A percentile compares a stretch with the other conserved stretches of the same genome.
These are phyloP conservation scores for Gracilinanus agilis DNA, from an alignment of 2,113 vertebrate species.

Conservation along the genomic window DNA sequence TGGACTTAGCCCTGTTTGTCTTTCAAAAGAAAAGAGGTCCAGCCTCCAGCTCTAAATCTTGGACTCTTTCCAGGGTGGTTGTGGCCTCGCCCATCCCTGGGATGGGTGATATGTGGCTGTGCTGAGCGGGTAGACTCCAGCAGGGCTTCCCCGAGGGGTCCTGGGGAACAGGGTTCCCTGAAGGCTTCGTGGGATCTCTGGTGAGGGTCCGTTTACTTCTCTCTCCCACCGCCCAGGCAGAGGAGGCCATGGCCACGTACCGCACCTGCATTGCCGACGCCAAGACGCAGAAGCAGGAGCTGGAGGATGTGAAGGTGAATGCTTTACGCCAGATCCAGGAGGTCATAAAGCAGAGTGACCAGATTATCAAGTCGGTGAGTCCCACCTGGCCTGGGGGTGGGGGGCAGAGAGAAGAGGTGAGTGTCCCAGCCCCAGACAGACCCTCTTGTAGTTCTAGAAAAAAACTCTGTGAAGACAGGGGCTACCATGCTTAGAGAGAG, in stretches of 20 bases:
- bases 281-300: conserved; percentile 93
- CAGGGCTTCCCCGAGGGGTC: background rate
- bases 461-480: background rate
- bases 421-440: too few relatives aligned
- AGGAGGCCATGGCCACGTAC: conserved; percentile 97
- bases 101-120: background rate
- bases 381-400: accelerated
- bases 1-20: too few relatives aligned
- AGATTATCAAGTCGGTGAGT: conserved; percentile 93
- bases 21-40: too few relatives aligned
- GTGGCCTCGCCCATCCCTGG: background rate
- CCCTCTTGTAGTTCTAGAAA: too few relatives aligned
- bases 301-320: conserved; percentile 96
- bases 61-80: too few relatives aligned
- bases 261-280: conserved; percentile 94
- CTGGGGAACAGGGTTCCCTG: background rate
- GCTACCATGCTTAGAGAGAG: too few relatives aligned
- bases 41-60: too few relatives aligned
- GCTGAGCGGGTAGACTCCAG: background rate
- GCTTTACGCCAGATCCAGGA: conserved; percentile 95
- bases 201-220: background rate
- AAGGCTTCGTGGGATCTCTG: background rate
- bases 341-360: conserved; percentile 95
- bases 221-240: conserved; percentile 83
- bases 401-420: too few relatives aligned